Evolutionary conservation across 64 coral and sea anemone species (phyloP).

Genomic region (Trachythela sp.): DNA sequence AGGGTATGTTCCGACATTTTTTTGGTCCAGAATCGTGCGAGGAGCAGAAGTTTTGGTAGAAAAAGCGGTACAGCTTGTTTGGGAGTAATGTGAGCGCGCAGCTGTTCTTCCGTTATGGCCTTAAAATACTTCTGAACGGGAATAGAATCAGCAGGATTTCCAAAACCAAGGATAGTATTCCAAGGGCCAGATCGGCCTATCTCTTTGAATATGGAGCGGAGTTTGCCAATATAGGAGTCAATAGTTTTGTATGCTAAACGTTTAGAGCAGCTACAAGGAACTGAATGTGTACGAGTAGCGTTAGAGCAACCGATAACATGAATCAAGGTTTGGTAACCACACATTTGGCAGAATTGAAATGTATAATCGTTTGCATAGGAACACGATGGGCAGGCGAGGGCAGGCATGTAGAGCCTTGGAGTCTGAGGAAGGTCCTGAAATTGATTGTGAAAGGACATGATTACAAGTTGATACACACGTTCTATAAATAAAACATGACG

Average conservation of each 20-base stretch:
- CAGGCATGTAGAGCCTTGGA: constrained; percentile 13
- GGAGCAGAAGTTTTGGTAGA: not conserved
- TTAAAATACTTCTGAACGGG: too few relatives aligned
- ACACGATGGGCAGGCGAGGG: constrained; percentile 34
- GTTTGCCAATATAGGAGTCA: too few relatives aligned
- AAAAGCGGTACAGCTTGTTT: not conserved
- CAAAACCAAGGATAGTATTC: too few relatives aligned
- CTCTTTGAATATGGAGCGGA: not conserved
- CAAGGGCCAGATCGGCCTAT: not conserved
- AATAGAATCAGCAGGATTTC: too few relatives aligned
- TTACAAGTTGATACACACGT: not conserved
- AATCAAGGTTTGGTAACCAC: constrained; percentile 37
- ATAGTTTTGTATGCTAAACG: not conserved
- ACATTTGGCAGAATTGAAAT: constrained; percentile 50
- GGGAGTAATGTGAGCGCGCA: not conserved
- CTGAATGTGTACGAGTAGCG: not conserved
- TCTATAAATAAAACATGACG: too few relatives aligned
- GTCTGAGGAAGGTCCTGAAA: constrained; percentile 17
- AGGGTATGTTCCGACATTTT: not conserved
- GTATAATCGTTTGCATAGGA: constrained; percentile 17
- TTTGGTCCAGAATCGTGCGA: not conserved
- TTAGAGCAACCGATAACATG: not conserved
- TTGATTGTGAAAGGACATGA: not conserved
- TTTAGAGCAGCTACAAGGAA: not conserved
- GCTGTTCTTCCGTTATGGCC: not conserved